A percentile compares a stretch with the other conserved stretches of the same genome.
These are phyloP conservation scores for Patagioenas fasciata DNA, from an alignment of 2,113 vertebrate genomes.

Conservation along the genomic window DNA sequence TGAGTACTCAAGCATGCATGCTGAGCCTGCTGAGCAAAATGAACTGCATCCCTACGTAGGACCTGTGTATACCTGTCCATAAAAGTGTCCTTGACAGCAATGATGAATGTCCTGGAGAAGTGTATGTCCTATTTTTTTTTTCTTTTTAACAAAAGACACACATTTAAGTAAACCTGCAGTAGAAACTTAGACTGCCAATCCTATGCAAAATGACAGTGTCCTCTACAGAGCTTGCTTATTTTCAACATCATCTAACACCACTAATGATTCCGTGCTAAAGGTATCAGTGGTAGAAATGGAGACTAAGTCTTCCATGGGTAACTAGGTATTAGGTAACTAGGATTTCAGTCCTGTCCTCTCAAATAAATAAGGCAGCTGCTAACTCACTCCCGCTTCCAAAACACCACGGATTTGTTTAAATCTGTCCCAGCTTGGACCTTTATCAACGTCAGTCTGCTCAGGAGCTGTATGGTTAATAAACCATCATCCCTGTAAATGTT, in stretches of 20 bases:
- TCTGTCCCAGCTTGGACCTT: neutral
- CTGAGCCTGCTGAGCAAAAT: constrained; percentile 34
- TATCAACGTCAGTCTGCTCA: neutral
- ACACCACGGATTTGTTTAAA: neutral
- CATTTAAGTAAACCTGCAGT: neutral
- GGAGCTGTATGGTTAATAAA: neutral
- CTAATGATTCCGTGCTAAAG: neutral
- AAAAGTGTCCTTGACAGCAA: constrained; percentile 1
- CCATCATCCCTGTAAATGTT: neutral
- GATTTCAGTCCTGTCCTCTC: neutral
- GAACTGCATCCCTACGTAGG: neutral
- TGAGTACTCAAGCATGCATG: neutral
- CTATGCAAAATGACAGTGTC: neutral
- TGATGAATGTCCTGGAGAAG: constrained; percentile 9
- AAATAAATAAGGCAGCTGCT: neutral
- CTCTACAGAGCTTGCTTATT: neutral
- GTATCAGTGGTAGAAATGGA: neutral
- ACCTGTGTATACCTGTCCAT: neutral
- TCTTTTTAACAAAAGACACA: neutral
- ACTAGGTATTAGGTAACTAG: neutral
- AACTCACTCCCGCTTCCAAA: neutral
- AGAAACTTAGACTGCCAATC: neutral
- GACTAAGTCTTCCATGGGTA: neutral
- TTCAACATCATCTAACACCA: neutral
- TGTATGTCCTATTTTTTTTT: neutral